These are phyloP conservation scores for Pantelozetes paolii DNA, from an alignment of 2,888 invertebrate species.

Conservation along the genomic window DNA sequence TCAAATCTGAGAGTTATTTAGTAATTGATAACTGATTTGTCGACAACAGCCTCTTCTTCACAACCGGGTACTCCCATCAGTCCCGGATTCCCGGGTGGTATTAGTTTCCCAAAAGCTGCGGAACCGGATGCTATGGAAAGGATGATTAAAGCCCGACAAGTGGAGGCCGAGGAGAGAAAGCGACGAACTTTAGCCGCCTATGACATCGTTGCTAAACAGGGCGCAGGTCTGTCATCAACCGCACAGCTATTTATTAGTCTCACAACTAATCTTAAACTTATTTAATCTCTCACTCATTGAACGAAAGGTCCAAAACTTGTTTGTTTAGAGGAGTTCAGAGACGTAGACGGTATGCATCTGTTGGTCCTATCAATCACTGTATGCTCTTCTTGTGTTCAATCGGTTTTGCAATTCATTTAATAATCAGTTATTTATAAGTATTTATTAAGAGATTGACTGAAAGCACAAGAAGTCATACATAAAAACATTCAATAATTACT, in stretches of 20 bases:
- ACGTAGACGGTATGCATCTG: constrained; percentile 43
- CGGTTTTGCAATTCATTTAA: too few relatives aligned
- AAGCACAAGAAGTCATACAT: neutral
- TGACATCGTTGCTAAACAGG: constrained; percentile 47
- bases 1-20: neutral
- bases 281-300: neutral
- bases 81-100: constrained; percentile 37
- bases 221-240: constrained; percentile 44
- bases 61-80: constrained; percentile 37
- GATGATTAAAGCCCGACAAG: constrained; percentile 48
- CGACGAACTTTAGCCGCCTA: constrained; percentile 48
- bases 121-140: constrained; percentile 47
- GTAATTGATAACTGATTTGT: constrained; percentile 6
- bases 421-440: too few relatives aligned
- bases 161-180: constrained; percentile 48
- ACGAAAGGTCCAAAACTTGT: constrained; percentile 45
- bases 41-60: constrained; percentile 23
- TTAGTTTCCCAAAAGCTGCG: constrained; percentile 7
- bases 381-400: too few relatives aligned
- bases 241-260: too few relatives aligned
- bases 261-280: too few relatives aligned
- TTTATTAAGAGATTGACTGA: too few relatives aligned
- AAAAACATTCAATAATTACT: too few relatives aligned
- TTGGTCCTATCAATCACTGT: neutral
- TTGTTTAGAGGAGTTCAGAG: constrained; percentile 45